Conservation (phyloP, 92 coral and sea anemone species). For the Muricea muricata region DNA sequence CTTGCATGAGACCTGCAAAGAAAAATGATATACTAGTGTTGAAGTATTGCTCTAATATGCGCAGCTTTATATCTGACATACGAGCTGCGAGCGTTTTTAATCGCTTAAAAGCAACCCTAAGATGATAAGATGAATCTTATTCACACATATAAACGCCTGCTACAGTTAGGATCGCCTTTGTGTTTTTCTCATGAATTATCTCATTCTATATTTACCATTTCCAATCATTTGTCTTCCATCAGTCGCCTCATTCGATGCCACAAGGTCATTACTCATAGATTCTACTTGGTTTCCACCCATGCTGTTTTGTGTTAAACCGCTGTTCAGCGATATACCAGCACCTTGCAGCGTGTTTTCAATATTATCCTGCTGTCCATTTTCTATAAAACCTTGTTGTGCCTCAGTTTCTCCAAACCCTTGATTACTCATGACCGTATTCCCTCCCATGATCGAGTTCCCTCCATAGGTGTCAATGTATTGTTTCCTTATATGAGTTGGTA, state of each 20-base stretch:
- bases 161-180: no score
- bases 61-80: no score
- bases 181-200: not conserved
- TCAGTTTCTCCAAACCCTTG: not conserved
- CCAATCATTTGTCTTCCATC: conserved; percentile 31
- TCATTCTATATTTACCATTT: conserved; percentile 2
- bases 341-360: conserved; percentile 32
- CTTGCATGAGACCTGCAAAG: conserved; percentile 18
- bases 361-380: not conserved
- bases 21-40: not conserved
- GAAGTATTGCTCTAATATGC: no score
- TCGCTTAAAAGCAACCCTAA: no score
- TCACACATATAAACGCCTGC: no score
- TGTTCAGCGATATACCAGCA: conserved; percentile 33
- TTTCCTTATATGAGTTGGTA: not conserved
- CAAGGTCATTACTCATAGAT: conserved; percentile 22
- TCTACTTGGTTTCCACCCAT: not conserved
- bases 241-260: conserved; percentile 12
- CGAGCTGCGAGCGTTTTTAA: no score
- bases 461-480: conserved; percentile 32
- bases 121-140: no score
- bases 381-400: not conserved
- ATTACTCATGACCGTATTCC: not conserved
- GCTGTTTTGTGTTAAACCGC: conserved; percentile 23
- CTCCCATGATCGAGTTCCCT: not conserved